Evolutionary conservation across 2,113 vertebrate genomes (phyloP).

Genomic region (Psammodynastes pulverulentus): DNA sequence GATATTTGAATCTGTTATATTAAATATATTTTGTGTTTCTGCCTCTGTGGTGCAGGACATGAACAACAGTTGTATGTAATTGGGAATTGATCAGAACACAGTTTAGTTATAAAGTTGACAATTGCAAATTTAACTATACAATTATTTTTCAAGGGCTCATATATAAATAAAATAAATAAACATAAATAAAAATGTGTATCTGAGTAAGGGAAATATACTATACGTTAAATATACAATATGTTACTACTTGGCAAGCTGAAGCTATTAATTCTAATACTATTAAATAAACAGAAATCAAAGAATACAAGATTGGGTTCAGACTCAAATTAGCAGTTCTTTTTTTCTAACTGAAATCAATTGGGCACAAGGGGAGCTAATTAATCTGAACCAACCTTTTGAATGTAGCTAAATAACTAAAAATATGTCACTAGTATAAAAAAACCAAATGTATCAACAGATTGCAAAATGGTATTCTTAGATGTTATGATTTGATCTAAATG

Average conservation of each 20-base stretch:
- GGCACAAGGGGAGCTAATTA: neutral
- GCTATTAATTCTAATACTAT: neutral
- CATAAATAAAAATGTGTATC: neutral
- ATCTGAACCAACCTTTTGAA: neutral
- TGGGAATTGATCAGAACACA: neutral
- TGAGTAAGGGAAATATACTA: neutral
- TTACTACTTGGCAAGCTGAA: neutral
- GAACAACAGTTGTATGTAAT: neutral
- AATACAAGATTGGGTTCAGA: neutral
- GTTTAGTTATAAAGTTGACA: neutral
- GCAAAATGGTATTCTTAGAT: neutral
- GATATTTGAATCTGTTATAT: slow-evolving; percentile 51
- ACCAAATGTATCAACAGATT: neutral
- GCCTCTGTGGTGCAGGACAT: neutral
- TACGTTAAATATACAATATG: neutral
- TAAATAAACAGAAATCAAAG: neutral
- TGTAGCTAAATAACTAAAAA: neutral
- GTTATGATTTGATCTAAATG: neutral
- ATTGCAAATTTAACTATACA: neutral
- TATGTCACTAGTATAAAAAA: neutral
- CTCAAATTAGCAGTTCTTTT: neutral
- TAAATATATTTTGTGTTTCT: slow-evolving; percentile 22
- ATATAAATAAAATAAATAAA: neutral
- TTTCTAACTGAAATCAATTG: neutral
- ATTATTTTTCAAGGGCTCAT: neutral